Conservation (phyloP, 92 coral and sea anemone genomes). For the Epizoanthus rinbou region DNA sequence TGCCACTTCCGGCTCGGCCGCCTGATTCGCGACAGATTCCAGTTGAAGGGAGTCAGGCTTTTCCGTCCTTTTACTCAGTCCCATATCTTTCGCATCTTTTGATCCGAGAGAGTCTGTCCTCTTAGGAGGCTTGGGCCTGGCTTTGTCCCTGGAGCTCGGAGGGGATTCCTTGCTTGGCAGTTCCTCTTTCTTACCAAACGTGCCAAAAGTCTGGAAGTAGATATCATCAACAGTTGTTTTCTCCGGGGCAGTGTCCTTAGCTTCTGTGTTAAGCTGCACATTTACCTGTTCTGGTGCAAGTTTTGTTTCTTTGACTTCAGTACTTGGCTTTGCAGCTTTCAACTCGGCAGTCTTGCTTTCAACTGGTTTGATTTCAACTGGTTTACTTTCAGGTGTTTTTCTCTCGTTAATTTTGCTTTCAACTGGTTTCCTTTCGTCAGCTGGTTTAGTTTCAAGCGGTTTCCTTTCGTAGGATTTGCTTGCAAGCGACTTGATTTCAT, state of each 20-base stretch:
- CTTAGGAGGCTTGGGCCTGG: conserved; percentile 35
- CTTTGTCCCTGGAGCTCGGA: conserved; percentile 15
- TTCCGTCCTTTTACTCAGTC: conserved; percentile 11
- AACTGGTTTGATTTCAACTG: neutral
- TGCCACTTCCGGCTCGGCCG: conserved; percentile 34
- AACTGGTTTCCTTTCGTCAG: conserved; percentile 5
- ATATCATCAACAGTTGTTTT: conserved; percentile 48
- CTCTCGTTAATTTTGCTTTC: conserved; percentile 5
- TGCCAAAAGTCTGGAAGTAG: conserved; percentile 63
- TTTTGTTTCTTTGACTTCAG: neutral
- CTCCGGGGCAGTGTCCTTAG: conserved; percentile 24
- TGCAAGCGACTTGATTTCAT: neutral
- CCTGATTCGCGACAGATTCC: conserved; percentile 9
- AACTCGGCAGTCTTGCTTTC: conserved; percentile 2
- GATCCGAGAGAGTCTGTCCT: conserved; percentile 44
- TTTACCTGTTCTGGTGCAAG: conserved; percentile 19
- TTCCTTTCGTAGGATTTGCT: neutral
- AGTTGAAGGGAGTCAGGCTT: conserved; percentile 27
- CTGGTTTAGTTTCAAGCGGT: conserved; percentile 10
- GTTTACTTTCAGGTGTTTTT: conserved; percentile 22
- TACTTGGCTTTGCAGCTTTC: neutral
- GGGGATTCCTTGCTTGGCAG: conserved; percentile 24
- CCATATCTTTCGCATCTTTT: conserved; percentile 42
- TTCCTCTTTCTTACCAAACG: conserved; percentile 64
- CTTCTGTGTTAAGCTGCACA: neutral